These are phyloP conservation scores for Oryctes rhinoceros DNA, from an alignment of 1,140 invertebrate species.

Conservation along the genomic window DNA sequence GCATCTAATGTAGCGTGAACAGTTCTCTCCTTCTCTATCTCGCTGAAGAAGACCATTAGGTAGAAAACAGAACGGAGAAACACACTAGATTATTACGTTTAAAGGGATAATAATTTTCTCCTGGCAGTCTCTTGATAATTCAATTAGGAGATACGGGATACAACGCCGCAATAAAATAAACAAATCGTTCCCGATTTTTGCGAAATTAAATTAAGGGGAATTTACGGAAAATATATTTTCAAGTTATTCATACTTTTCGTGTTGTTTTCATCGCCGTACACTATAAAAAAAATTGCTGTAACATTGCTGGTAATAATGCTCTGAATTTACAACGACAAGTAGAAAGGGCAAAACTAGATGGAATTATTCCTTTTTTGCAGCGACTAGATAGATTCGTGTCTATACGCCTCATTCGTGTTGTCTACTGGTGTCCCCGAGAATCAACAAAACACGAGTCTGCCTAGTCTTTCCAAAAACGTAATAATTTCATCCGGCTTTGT, in stretches of 20 bases:
- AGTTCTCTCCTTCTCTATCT: not conserved
- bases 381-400: too few species aligned
- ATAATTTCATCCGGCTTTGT: too few species aligned
- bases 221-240: not conserved
- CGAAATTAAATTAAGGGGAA: not conserved
- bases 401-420: too few species aligned
- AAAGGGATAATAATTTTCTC: slow-evolving; percentile 7
- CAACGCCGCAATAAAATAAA: not conserved
- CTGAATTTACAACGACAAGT: too few species aligned
- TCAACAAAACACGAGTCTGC: too few species aligned
- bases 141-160: not conserved
- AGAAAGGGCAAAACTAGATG: too few species aligned
- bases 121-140: not conserved
- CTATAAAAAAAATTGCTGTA: too few species aligned
- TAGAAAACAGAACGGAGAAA: not conserved
- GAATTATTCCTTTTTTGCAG: too few species aligned
- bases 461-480: too few species aligned
- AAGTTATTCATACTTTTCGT: not conserved
- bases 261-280: too few species aligned
- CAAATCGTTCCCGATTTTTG: not conserved
- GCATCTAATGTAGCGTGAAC: not conserved
- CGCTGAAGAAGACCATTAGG: not conserved
- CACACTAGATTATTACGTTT: not conserved
- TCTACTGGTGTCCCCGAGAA: too few species aligned
- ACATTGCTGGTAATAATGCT: too few species aligned